Conservation (phyloP, 2,888 invertebrate species). For the Artemia sp. region DNA sequence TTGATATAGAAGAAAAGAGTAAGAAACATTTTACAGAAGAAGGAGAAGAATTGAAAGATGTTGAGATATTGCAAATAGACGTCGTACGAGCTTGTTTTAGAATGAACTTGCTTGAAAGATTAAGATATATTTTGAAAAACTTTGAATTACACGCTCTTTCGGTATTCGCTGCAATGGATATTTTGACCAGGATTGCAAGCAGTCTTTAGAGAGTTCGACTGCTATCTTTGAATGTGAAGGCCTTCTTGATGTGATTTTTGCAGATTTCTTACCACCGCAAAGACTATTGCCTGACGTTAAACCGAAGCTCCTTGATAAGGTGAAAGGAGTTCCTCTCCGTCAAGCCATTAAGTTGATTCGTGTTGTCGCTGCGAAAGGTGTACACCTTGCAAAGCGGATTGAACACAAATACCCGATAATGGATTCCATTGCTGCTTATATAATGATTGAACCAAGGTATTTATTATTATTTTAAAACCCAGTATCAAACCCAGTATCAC, state of each 20-base stretch:
- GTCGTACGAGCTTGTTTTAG: conserved; percentile 41
- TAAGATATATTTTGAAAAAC: conserved; percentile 53
- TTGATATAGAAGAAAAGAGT: conserved; percentile 28
- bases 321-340: conserved; percentile 49
- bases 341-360: conserved; percentile 55
- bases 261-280: conserved; percentile 31
- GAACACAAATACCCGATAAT: conserved; percentile 34
- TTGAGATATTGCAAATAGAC: conserved; percentile 42
- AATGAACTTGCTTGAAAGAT: conserved; percentile 56
- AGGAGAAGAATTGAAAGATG: conserved; percentile 57
- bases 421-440: conserved; percentile 29
- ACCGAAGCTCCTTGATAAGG: conserved; percentile 29
- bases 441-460: conserved; percentile 29
- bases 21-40: conserved; percentile 35
- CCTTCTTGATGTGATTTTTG: conserved; percentile 39
- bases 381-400: conserved; percentile 38
- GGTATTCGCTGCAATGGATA: conserved; percentile 54
- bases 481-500: conserved; percentile 31
- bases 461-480: conserved; percentile 31
- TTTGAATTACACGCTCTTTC: conserved; percentile 52
- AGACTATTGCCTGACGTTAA: conserved; percentile 23
- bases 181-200: conserved; percentile 60
- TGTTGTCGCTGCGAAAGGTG: conserved; percentile 46
- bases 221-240: conserved; percentile 45
- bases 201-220: conserved; percentile 48